A percentile compares a stretch with the other conserved stretches of the same genome.
These are phyloP conservation scores for Diploscapter pachys DNA, from an alignment of 1,140 invertebrate genomes.

Conservation along the genomic window DNA sequence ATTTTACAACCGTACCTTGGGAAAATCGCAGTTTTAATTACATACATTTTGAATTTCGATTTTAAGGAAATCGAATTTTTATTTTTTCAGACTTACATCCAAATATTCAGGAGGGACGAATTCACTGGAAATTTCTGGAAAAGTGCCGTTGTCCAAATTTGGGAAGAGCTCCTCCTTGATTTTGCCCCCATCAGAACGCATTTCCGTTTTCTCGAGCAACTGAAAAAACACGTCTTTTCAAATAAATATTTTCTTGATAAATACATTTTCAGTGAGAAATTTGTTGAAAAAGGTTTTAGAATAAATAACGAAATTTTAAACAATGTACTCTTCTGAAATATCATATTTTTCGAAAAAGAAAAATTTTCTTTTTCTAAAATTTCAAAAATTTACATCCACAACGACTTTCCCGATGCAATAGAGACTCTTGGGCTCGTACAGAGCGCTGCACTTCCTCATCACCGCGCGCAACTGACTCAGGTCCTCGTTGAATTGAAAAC, in stretches of 20 bases:
- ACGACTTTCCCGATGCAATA: slow-evolving; percentile 39
- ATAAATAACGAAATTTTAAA: not conserved
- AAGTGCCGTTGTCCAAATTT: not conserved
- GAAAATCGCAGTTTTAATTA: not conserved
- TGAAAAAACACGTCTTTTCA: slow-evolving; percentile 13
- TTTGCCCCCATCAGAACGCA: slow-evolving; percentile 10
- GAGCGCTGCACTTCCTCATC: slow-evolving; percentile 22
- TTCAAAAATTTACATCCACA: slow-evolving; percentile 27
- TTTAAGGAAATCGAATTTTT: too few relatives aligned
- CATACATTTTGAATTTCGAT: too few relatives aligned
- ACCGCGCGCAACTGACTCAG: slow-evolving; percentile 28
- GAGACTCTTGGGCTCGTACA: slow-evolving; percentile 32
- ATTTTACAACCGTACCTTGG: not conserved
- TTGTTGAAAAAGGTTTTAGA: too few relatives aligned
- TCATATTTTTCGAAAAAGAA: not conserved
- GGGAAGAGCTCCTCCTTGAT: slow-evolving; percentile 19
- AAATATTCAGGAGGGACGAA: not conserved
- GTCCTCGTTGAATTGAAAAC: slow-evolving; percentile 39
- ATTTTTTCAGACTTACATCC: not conserved
- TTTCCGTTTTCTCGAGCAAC: slow-evolving; percentile 20
- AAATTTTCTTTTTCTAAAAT: slow-evolving; percentile 9
- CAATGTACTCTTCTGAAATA: not conserved
- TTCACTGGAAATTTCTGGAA: too few relatives aligned
- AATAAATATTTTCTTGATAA: too few relatives aligned
- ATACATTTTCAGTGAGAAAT: too few relatives aligned